Evolutionary conservation across 2,113 vertebrate species (phyloP).

Genomic region (Nanorana parkeri): DNA sequence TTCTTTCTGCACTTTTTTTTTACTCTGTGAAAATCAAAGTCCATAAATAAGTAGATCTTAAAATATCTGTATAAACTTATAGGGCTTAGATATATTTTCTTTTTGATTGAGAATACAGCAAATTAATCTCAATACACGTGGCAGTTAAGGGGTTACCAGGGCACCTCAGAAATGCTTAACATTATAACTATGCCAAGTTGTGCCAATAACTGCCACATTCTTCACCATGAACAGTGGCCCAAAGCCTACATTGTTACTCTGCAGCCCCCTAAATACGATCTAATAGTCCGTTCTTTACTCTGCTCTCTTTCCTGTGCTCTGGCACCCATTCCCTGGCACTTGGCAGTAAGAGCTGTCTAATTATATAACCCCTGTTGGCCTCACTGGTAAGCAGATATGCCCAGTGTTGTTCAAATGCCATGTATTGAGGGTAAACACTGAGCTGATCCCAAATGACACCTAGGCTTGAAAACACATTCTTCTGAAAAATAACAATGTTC

Average conservation of each 20-base stretch:
- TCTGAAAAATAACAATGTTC: background rate
- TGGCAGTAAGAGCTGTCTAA: constrained; percentile 49
- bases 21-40: no score
- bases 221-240: constrained; percentile 43
- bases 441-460: constrained; percentile 5
- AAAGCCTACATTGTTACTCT: constrained; percentile 54
- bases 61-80: no score
- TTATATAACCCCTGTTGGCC: constrained; percentile 55
- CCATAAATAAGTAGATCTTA: no score
- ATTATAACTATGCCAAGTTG: constrained; percentile 6
- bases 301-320: constrained; percentile 36
- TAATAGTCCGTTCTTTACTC: constrained; percentile 47
- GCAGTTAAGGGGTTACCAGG: background rate
- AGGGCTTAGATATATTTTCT: no score
- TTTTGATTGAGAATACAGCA: no score
- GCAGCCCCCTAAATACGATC: constrained; percentile 48
- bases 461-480: constrained; percentile 19
- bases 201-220: constrained; percentile 51
- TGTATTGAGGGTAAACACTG: constrained; percentile 31
- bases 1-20: no score
- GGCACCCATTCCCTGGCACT: constrained; percentile 48
- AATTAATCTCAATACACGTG: no score
- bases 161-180: background rate
- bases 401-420: constrained; percentile 35
- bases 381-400: constrained; percentile 46